These are phyloP conservation scores for Magallana gigas DNA, from an alignment of 1,140 invertebrate species.

Conservation along the genomic window DNA sequence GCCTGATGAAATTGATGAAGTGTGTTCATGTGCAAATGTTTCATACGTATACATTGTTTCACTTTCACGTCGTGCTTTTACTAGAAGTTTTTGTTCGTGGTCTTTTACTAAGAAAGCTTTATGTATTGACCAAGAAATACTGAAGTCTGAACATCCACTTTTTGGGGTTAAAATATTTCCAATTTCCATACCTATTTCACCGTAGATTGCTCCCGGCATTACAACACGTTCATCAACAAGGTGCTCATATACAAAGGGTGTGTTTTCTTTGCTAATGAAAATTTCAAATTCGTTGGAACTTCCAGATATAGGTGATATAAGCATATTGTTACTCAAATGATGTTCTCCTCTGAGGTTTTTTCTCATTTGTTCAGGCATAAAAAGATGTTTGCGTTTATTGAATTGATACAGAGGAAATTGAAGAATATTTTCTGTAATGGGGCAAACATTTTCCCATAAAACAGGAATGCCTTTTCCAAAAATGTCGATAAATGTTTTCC, in stretches of 20 bases:
- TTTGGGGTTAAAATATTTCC: background rate
- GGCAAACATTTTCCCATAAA: constrained; percentile 52
- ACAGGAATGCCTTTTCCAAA: constrained; percentile 52
- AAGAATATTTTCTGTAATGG: background rate
- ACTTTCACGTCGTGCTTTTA: background rate
- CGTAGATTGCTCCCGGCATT: constrained; percentile 37
- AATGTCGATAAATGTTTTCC: constrained; percentile 42
- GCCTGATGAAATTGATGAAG: background rate
- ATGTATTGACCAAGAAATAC: constrained; percentile 12
- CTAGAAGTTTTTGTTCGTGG: background rate
- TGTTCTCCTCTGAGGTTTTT: background rate
- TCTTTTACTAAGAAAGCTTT: background rate
- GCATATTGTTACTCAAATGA: background rate
- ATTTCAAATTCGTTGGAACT: background rate
- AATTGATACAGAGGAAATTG: background rate
- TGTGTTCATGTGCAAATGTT: too few relatives aligned
- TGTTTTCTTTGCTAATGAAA: background rate
- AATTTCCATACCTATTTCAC: constrained; percentile 31
- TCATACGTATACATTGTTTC: background rate
- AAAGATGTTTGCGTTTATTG: background rate
- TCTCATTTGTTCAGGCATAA: background rate
- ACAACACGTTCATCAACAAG: constrained; percentile 20
- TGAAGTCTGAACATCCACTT: background rate
- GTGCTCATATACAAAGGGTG: constrained; percentile 41
- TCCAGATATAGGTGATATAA: background rate